phyloP scores from a whole-genome alignment of 2,113 vertebrate species.

The Phasianus colchicus region DNA sequence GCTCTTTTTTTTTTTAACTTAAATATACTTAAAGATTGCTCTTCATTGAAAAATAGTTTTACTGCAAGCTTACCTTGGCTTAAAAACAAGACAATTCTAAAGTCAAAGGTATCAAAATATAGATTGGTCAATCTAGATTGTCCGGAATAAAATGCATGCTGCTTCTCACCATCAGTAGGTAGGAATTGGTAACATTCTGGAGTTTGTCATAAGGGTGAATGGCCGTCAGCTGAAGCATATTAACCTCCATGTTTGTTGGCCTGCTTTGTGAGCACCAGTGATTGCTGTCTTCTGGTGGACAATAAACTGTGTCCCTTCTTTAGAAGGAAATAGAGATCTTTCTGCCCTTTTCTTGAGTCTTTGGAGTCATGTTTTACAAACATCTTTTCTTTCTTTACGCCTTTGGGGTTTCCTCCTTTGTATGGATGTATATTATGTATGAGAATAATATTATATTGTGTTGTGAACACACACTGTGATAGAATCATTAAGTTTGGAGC shows the following conservation, averaged over 20 bases:
- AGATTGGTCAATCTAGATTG: neutral
- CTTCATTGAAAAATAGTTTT: neutral
- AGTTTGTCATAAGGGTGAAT: neutral
- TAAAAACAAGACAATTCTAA: neutral
- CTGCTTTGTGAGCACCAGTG: neutral
- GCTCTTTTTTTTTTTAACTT: neutral
- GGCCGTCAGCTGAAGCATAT: neutral
- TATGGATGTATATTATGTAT: neutral
- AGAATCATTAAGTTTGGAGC: too few species aligned
- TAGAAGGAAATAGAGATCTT: neutral
- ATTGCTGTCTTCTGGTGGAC: neutral
- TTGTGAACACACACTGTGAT: rapidly evolving
- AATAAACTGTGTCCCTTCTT: neutral
- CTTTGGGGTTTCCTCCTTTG: neutral
- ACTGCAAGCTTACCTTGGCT: neutral
- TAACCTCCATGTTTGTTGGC: neutral
- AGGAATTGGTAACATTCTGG: neutral
- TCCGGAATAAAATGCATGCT: too few species aligned
- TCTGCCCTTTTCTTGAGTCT: neutral
- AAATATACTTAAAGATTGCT: neutral
- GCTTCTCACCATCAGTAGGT: neutral
- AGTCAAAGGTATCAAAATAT: neutral
- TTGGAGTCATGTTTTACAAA: neutral
- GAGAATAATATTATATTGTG: neutral
- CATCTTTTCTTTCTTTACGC: neutral